These are phyloP conservation scores for Cyprinus carpio DNA, from an alignment of 2,113 vertebrate species.

Conservation along the genomic window DNA sequence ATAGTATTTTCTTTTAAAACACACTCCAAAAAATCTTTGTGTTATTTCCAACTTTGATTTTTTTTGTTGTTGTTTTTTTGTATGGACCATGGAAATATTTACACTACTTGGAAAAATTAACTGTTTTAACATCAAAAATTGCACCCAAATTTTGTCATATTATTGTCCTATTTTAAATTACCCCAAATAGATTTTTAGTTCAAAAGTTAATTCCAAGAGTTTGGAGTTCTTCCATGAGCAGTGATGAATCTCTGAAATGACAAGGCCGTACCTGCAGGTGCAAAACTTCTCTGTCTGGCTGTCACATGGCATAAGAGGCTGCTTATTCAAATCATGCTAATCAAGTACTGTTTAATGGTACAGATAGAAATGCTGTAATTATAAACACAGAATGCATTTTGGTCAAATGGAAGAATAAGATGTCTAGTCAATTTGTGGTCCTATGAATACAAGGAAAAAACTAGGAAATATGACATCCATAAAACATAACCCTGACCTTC, in stretches of 20 bases:
- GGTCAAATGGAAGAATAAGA: background rate
- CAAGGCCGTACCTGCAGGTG: constrained; percentile 66
- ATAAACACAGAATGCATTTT: constrained; percentile 7
- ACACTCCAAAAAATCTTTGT: too few relatives aligned
- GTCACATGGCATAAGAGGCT: constrained; percentile 65
- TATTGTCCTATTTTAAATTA: constrained; percentile 18
- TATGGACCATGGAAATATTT: background rate
- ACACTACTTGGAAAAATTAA: background rate
- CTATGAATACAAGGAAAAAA: background rate
- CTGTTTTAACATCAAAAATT: background rate
- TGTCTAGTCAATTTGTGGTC: background rate
- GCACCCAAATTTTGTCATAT: background rate
- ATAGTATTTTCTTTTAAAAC: too few relatives aligned
- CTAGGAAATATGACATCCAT: background rate
- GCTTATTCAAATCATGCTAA: constrained; percentile 76
- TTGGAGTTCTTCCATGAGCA: constrained; percentile 59
- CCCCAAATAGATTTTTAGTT: background rate
- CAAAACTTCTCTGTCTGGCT: constrained; percentile 70
- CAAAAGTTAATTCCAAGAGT: constrained; percentile 49
- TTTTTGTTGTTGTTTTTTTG: background rate
- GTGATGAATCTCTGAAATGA: constrained; percentile 63
- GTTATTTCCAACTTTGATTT: too few relatives aligned
- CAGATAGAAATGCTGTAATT: constrained; percentile 21
- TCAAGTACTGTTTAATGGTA: constrained; percentile 64
- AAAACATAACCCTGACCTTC: background rate